These are phyloP conservation scores for Xylocampa areola DNA, from an alignment of 2,888 invertebrate genomes.

Conservation along the genomic window DNA sequence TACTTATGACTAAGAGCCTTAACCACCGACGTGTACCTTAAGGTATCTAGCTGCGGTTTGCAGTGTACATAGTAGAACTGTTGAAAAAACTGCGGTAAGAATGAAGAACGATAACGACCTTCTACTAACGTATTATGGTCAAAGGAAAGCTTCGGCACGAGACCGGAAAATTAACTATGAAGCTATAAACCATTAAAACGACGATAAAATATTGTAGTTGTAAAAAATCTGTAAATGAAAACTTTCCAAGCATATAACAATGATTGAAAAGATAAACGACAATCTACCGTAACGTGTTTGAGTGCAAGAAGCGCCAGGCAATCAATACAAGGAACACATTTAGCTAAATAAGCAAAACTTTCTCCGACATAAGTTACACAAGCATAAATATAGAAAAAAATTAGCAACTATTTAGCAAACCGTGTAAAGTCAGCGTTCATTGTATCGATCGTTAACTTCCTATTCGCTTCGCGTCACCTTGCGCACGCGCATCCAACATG, in stretches of 20 bases:
- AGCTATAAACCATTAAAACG: conserved; percentile 38
- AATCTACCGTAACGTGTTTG: conserved; percentile 28
- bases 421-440: conserved; percentile 64
- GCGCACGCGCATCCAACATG: conserved; percentile 74
- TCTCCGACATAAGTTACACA: conserved; percentile 63
- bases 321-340: conserved; percentile 55
- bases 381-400: conserved; percentile 64
- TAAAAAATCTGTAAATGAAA: conserved; percentile 33
- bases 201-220: conserved; percentile 31
- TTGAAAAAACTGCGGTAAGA: conserved; percentile 51
- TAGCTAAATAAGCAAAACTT: conserved; percentile 70
- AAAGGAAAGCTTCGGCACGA: conserved; percentile 49
- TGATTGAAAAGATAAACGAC: conserved; percentile 40
- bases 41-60: conserved; percentile 52
- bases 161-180: conserved; percentile 48
- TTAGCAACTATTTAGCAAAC: conserved; percentile 74
- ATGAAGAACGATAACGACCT: conserved; percentile 44
- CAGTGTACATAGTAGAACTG: conserved; percentile 27
- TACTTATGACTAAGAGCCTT: conserved; percentile 44
- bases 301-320: conserved; percentile 36
- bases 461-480: conserved; percentile 76
- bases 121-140: conserved; percentile 24
- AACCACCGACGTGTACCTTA: conserved; percentile 48
- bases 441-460: conserved; percentile 80
- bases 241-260: conserved; percentile 43